phyloP scores from a whole-genome alignment of 2,113 vertebrate genomes.

The Dunckerocampus dactyliophorus region DNA sequence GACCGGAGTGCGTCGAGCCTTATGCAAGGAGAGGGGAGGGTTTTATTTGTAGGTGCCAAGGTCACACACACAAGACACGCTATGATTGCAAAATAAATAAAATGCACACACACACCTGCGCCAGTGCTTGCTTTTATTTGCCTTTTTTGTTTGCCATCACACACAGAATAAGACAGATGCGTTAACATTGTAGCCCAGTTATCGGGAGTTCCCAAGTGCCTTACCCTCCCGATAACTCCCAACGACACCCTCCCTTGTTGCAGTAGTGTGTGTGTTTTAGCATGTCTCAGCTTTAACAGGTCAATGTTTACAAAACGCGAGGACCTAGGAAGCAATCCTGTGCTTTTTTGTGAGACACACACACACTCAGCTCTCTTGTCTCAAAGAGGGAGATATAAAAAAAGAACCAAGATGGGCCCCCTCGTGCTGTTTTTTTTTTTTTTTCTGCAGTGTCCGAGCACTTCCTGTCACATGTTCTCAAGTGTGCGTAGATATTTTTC shows the following conservation, averaged over 20 bases:
- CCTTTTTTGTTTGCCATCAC: slow-evolving; percentile 43
- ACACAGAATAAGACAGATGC: slow-evolving; percentile 28
- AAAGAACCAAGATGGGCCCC: not conserved
- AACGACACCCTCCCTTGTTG: not conserved
- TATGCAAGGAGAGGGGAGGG: slow-evolving; percentile 52
- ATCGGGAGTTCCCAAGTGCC: slow-evolving; percentile 84
- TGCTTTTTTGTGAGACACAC: slow-evolving; percentile 19
- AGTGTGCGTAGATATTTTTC: slow-evolving; percentile 19
- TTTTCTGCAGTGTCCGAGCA: slow-evolving; percentile 34
- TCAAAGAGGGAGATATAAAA: slow-evolving; percentile 17
- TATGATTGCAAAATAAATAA: slow-evolving; percentile 27
- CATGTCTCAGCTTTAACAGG: slow-evolving; percentile 58
- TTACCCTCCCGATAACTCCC: slow-evolving; percentile 68
- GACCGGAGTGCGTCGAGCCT: slow-evolving; percentile 51
- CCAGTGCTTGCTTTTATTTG: slow-evolving; percentile 29
- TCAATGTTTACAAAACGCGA: slow-evolving; percentile 66
- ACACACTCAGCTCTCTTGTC: slow-evolving; percentile 18
- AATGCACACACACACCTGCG: slow-evolving; percentile 32
- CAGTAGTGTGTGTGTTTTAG: slow-evolving; percentile 15
- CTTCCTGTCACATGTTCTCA: slow-evolving; percentile 34
- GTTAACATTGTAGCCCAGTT: slow-evolving; percentile 34
- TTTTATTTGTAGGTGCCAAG: slow-evolving; percentile 69
- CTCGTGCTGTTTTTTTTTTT: slow-evolving; percentile 52
- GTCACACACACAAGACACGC: slow-evolving; percentile 29
- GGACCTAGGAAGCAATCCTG: slow-evolving; percentile 45